Evolutionary conservation across 2,797 vertebrate species (phyloP).

Genomic region (Apogon hyalosoma): DNA sequence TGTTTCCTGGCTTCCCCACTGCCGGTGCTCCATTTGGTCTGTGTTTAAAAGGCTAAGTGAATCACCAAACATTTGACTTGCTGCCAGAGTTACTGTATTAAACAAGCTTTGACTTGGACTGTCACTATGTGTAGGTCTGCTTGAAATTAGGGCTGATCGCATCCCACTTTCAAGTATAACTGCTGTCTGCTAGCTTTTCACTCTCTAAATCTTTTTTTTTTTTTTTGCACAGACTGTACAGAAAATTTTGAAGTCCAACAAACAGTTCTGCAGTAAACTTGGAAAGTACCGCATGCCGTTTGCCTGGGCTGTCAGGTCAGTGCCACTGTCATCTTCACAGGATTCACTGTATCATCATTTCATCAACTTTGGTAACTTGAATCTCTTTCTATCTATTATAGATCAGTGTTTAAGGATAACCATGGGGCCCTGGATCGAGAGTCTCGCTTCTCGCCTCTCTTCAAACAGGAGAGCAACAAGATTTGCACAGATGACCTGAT

Average conservation of each 20-base stretch:
- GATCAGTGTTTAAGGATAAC: conserved; percentile 97
- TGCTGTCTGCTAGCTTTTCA: conserved; percentile 29
- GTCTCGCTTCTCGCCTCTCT: conserved; percentile 95
- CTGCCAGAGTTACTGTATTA: conserved; percentile 51
- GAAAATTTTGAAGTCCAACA: conserved; percentile 95
- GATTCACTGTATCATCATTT: background rate
- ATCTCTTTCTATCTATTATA: conserved; percentile 57
- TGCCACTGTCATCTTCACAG: conserved; percentile 15
- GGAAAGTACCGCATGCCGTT: conserved; percentile 98
- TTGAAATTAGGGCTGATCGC: conserved; percentile 37
- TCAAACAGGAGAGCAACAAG: conserved; percentile 97
- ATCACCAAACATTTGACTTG: conserved; percentile 58
- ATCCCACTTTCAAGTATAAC: conserved; percentile 33
- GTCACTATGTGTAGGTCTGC: conserved; percentile 33
- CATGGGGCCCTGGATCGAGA: conserved; percentile 95
- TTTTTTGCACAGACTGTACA: conserved; percentile 88
- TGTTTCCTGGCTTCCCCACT: conserved; percentile 51
- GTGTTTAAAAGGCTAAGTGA: conserved; percentile 67
- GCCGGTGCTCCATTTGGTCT: conserved; percentile 57
- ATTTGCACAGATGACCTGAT: conserved; percentile 95
- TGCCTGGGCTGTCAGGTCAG: conserved; percentile 96
- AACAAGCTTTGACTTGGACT: conserved; percentile 55
- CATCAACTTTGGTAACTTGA: background rate
- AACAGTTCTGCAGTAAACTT: conserved; percentile 95
- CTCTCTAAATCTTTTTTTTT: conserved; percentile 16